Percentiles rank a stretch among this genome's conserved stretches.
Conservation (phyloP, 1,140 invertebrate genomes). For the Hyles vespertilio region DNA sequence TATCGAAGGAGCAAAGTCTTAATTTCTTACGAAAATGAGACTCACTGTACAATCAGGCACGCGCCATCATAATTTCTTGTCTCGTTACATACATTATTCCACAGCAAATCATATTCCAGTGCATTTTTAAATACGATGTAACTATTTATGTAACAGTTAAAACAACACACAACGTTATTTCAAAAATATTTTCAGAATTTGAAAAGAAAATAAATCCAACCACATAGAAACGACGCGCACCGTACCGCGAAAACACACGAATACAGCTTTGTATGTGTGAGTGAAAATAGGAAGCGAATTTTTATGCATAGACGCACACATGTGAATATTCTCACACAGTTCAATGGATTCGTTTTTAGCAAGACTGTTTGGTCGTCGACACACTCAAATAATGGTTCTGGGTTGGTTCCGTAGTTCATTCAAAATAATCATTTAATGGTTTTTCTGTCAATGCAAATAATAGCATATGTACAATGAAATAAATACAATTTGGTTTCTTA, state of each 20-base stretch:
- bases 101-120: conserved; percentile 12
- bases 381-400: no score
- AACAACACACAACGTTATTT: conserved; percentile 28
- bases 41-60: conserved; percentile 49
- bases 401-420: no score
- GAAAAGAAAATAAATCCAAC: conserved; percentile 57
- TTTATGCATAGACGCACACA: conserved; percentile 20
- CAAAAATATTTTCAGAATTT: conserved; percentile 29
- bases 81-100: conserved; percentile 8
- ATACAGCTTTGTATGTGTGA: conserved; percentile 36
- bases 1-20: conserved; percentile 55
- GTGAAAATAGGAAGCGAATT: conserved; percentile 23
- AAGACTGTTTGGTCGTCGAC: no score
- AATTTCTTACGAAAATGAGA: conserved; percentile 55
- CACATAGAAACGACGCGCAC: conserved; percentile 48
- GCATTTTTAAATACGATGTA: conserved; percentile 17
- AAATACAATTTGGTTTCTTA: no score
- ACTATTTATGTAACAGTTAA: conserved; percentile 30
- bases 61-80: conserved; percentile 54
- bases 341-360: conserved; percentile 23
- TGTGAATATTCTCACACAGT: conserved; percentile 23
- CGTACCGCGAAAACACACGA: conserved; percentile 62
- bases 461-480: no score
- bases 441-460: no score
- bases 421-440: no score